Evolutionary conservation across 2,888 invertebrate genomes (phyloP).

Genomic region (Drosophila paracracens): DNA sequence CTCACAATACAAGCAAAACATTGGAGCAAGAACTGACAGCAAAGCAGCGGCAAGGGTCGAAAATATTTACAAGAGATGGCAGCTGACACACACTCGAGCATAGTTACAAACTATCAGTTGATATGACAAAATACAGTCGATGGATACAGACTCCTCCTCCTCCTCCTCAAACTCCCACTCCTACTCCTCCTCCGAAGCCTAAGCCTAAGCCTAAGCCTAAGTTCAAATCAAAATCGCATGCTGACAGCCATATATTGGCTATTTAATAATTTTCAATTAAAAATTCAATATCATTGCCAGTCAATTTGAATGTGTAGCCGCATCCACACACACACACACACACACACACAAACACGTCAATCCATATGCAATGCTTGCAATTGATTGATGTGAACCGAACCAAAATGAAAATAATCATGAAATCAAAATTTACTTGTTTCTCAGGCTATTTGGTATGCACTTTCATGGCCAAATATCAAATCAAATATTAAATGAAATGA

Average conservation of each 20-base stretch:
- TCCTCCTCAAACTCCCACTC: neutral
- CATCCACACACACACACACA: neutral
- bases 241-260: conserved; percentile 25
- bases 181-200: neutral
- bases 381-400: neutral
- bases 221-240: conserved; percentile 2
- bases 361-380: neutral
- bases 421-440: conserved; percentile 4
- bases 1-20: conserved; percentile 11
- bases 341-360: neutral
- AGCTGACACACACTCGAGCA: conserved; percentile 44
- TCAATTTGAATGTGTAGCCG: neutral
- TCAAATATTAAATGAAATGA: conserved; percentile 19
- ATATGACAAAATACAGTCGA: neutral
- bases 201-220: neutral
- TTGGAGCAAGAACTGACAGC: conserved; percentile 40
- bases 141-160: neutral
- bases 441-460: neutral
- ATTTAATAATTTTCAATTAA: conserved; percentile 50
- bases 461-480: neutral
- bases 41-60: conserved; percentile 52
- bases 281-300: conserved; percentile 27
- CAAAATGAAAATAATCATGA: conserved; percentile 10
- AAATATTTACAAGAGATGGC: conserved; percentile 54
- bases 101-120: conserved; percentile 24